Evolutionary conservation across 2,888 invertebrate species (phyloP).

Genomic region (Drosophila dives): DNA sequence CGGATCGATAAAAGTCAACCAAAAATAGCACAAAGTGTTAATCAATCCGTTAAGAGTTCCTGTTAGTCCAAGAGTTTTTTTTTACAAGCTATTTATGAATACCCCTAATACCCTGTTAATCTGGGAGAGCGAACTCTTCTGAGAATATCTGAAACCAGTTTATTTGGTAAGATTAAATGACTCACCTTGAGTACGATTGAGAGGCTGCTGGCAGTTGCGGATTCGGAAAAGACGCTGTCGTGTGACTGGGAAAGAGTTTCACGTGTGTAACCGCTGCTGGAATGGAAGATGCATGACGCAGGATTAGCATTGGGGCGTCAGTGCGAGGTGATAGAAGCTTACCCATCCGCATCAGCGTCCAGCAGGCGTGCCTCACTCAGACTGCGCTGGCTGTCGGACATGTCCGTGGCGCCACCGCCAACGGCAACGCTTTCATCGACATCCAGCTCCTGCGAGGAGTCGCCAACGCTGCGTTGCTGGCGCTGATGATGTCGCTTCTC

Average conservation of each 20-base stretch:
- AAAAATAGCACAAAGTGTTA: constrained; percentile 4
- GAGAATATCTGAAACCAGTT: background rate
- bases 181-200: constrained; percentile 84
- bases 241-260: constrained; percentile 93
- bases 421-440: constrained; percentile 59
- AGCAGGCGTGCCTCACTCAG: constrained; percentile 84
- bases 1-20: constrained; percentile 42
- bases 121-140: background rate
- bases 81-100: background rate
- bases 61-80: background rate
- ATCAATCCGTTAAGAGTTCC: background rate
- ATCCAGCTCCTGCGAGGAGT: constrained; percentile 81
- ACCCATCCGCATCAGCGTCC: constrained; percentile 76
- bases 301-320: background rate
- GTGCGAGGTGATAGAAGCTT: constrained; percentile 40
- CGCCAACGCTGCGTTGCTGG: constrained; percentile 77
- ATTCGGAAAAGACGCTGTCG: constrained; percentile 94
- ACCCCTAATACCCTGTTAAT: background rate
- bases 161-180: constrained; percentile 9
- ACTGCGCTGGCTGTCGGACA: constrained; percentile 84
- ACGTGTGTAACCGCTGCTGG: constrained; percentile 82
- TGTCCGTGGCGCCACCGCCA: constrained; percentile 70
- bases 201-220: constrained; percentile 84
- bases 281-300: background rate
- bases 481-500: constrained; percentile 77